Base-by-base conservation (phyloP, 1,140 invertebrate species). In the Drosophila hydei region DNA sequence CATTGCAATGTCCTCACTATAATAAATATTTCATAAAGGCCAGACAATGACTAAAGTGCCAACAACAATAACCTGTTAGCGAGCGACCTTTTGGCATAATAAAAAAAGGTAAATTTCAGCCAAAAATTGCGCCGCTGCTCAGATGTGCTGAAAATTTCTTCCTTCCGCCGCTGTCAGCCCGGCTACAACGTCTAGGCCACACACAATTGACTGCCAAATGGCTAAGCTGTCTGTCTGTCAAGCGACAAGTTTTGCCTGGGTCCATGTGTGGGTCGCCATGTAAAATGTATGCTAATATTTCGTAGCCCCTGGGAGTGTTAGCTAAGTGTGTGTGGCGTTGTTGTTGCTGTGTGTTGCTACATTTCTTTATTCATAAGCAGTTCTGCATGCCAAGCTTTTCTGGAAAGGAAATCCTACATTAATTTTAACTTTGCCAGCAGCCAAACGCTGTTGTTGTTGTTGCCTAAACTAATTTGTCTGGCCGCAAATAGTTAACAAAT, bases 161-260 rank as follows among this genome's bases (percentile, higher is more conserved):
- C 81, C 81, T 87, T 87, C 81, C 81, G 80, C 67, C 36, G 64
- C 12, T 84, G 73, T 80, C 81, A 75, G 77, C 25, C 11, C 36
- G 60, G 21, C 8, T 30, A 14, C 27, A 38, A 23, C 63, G 21
- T 48, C 67, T 75, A 69, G 80, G 79, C 69, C 69, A 79, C 80
- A 79, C 80, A 85, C 81, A 85, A 85, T 85, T 85, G 80, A 73
- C 80, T 85, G 80, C 52, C 80, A 80, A 79, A 85, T 85, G 81
- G 80, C 80, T 77, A 80, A 80, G 72, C 59, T 21, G 74, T 36
- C 51, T 67, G 69, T 38, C 70, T 77, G 73, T 72, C 69, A 81
- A 69, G 55, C 78, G 73, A 73, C 78, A 77, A 65, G 52, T 52
- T 52, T 54, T 45, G 68, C 33, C 5, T 27, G 14, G 30, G 50